Base-by-base conservation (phyloP, 2,888 invertebrate genomes). In the Platycheirus albimanus region DNA sequence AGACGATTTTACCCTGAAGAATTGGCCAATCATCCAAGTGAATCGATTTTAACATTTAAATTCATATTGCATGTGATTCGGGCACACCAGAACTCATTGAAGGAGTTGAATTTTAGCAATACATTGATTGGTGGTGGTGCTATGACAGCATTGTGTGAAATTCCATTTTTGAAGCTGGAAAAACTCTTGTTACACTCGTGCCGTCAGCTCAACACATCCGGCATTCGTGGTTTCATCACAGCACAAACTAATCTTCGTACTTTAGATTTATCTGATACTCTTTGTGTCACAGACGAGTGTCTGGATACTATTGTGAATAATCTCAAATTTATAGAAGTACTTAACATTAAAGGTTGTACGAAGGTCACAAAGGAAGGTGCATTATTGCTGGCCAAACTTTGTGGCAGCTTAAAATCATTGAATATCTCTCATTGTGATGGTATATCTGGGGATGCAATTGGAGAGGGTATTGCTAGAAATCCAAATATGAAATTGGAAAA, bases 11-110 rank as follows among this genome's bases (percentile, higher is more conserved):
- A 95, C 90, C 93, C 94, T 0, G 89, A 91, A 49, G 89, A 88
- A 47, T 87, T 88, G 52, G 87, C 87, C 17, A 85, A 87, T 19
- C 87, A 91, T 87, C 93, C 93, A 75, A 95, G 94, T 51, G 94
- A 94, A 86, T 94, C 94, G 86, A 94, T 95, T 2, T 88, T 96
- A 24, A 95, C 95, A 38, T 96, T 95, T 87, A 92, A 92, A 85
- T 94, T 94, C 87, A 91, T 95, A 30, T 87, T 93, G 52, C 92
- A 92, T 79, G 93, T 93, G 85, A 91, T 95, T 52, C 89, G 90
- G 61, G 89, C 90, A 1, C 93, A 93, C 87, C 92, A 93, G 4
- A 87, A 89, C 41, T 90, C 90, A 36, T 90, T 96, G 15, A 94
- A 93, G 85, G 91, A 91, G 7, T 88, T 96, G 20, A 92, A 94